Evolutionary conservation across 2,888 invertebrate species (phyloP).

Genomic region (Scaptomyza parva): DNA sequence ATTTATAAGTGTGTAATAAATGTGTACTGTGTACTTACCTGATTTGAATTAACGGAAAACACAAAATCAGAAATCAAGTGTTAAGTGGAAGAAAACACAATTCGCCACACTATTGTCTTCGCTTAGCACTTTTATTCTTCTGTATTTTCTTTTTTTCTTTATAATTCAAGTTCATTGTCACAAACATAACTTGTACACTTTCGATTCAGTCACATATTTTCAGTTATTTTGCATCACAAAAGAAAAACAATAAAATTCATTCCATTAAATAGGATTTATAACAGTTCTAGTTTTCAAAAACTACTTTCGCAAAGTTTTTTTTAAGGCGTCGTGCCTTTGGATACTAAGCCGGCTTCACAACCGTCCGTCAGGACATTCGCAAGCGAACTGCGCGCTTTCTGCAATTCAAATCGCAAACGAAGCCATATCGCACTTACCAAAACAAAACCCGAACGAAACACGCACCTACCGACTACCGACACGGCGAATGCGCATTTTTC

Average conservation of each 20-base stretch:
- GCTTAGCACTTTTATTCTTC: slow-evolving; percentile 1
- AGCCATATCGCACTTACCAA: slow-evolving; percentile 34
- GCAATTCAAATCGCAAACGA: slow-evolving; percentile 52
- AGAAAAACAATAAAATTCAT: slow-evolving; percentile 35
- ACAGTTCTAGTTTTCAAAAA: slow-evolving; percentile 31
- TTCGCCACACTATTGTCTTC: slow-evolving; percentile 7
- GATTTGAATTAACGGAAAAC: slow-evolving; percentile 15
- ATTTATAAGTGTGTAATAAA: too few relatives aligned
- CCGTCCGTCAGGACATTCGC: slow-evolving; percentile 74
- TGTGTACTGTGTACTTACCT: slow-evolving; percentile 54
- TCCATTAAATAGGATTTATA: background rate
- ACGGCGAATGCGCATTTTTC: slow-evolving; percentile 46
- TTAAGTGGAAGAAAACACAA: background rate
- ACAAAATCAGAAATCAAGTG: slow-evolving; percentile 10
- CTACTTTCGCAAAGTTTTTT: slow-evolving; percentile 33
- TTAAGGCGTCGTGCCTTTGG: slow-evolving; percentile 4
- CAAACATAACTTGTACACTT: slow-evolving; percentile 9
- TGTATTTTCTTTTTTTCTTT: background rate
- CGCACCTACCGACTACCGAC: slow-evolving; percentile 15
- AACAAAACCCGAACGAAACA: slow-evolving; percentile 45
- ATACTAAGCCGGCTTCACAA: slow-evolving; percentile 56
- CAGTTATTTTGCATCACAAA: slow-evolving; percentile 20
- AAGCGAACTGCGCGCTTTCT: slow-evolving; percentile 65
- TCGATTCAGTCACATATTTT: background rate
- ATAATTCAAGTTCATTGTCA: too few relatives aligned